Percentiles rank a stretch among this genome's conserved stretches.
Evolutionary conservation across 2,888 invertebrate species (phyloP).

Genomic region (Lagria hirta): DNA sequence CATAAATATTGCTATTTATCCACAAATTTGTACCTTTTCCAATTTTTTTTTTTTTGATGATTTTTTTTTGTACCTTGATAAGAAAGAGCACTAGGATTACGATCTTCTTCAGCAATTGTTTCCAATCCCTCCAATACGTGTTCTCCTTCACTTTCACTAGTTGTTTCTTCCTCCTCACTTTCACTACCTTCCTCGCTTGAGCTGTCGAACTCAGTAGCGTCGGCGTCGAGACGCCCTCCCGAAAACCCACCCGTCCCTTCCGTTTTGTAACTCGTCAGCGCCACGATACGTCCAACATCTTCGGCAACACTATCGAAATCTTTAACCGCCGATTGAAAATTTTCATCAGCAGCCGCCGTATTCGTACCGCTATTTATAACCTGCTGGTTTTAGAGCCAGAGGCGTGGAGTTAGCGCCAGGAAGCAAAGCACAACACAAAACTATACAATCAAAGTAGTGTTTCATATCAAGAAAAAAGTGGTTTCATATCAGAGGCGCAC

Average conservation of each 20-base stretch:
- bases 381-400: background rate
- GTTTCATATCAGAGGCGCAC: too few relatives aligned
- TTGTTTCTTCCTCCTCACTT: conserved; percentile 33
- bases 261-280: conserved; percentile 28
- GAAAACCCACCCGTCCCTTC: conserved; percentile 25
- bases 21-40: too few relatives aligned
- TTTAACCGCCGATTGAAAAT: conserved; percentile 49
- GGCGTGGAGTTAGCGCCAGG: background rate
- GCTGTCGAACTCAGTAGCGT: conserved; percentile 24
- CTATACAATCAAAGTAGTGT: too few relatives aligned
- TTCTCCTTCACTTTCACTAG: conserved; percentile 43
- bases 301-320: conserved; percentile 51
- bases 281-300: conserved; percentile 48
- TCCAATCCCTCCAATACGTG: conserved; percentile 49
- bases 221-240: conserved; percentile 16
- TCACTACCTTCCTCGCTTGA: conserved; percentile 32
- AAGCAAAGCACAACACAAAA: background rate
- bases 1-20: background rate
- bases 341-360: conserved; percentile 49
- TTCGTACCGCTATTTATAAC: conserved; percentile 16
- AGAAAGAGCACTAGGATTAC: conserved; percentile 38
- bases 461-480: too few relatives aligned
- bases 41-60: background rate
- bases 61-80: conserved; percentile 25
- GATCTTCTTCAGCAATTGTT: conserved; percentile 53